phyloP scores from a whole-genome alignment of 2,888 invertebrate species.

The Crematogaster levior region DNA sequence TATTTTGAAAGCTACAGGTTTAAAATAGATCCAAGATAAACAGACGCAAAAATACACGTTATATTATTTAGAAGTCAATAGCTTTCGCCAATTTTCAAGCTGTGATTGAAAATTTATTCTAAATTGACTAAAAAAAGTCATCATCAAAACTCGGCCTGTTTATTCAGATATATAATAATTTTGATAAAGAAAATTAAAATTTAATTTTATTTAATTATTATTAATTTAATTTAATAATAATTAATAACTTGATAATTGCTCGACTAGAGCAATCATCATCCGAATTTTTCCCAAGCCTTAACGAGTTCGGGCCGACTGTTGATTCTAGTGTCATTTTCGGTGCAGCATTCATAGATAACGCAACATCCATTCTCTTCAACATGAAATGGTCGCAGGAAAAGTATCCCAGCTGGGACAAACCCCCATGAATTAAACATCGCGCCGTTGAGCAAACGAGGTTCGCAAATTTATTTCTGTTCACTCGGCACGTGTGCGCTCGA shows the following conservation, averaged over 20 bases:
- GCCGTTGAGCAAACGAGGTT: slow-evolving; percentile 59
- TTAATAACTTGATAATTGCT: background rate
- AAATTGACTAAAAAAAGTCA: background rate
- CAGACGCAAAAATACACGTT: background rate
- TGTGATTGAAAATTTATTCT: background rate
- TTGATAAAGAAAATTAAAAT: slow-evolving; percentile 1
- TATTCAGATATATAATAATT: background rate
- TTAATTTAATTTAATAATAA: too few relatives aligned
- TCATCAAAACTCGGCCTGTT: background rate
- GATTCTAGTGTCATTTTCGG: background rate
- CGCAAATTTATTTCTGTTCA: slow-evolving; percentile 66
- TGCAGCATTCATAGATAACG: background rate
- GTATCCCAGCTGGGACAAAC: slow-evolving; percentile 23
- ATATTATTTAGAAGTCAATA: background rate
- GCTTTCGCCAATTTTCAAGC: background rate
- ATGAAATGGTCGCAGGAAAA: slow-evolving; percentile 30
- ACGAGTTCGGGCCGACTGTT: background rate
- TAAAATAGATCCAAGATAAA: background rate
- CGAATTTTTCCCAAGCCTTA: too few relatives aligned
- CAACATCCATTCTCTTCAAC: background rate
- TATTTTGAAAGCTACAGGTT: background rate
- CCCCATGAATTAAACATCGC: slow-evolving; percentile 70
- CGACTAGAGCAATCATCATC: slow-evolving; percentile 23
- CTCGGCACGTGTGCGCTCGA: slow-evolving; percentile 44
- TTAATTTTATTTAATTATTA: too few relatives aligned